A percentile compares a stretch with the other conserved stretches of the same genome.
Conservation (phyloP, 2,888 invertebrate species). For the Ichneumoninae sp. region DNA sequence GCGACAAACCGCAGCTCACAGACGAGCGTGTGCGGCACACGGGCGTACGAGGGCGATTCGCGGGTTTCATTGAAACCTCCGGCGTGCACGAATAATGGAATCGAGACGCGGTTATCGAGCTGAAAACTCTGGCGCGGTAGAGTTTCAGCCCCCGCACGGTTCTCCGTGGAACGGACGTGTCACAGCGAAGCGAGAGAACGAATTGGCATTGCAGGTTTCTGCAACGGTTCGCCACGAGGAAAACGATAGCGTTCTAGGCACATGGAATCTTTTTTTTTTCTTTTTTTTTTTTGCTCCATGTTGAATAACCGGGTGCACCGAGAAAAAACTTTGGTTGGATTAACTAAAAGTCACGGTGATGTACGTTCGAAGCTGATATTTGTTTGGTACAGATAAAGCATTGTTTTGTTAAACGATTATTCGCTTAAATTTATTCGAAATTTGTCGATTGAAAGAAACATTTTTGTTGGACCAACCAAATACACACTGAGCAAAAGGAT, state of each 20-base stretch:
- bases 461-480: too few relatives aligned
- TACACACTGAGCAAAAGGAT: too few relatives aligned
- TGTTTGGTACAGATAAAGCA: too few relatives aligned
- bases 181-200: constrained; percentile 12
- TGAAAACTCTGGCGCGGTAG: constrained; percentile 44
- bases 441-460: too few relatives aligned
- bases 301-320: too few relatives aligned
- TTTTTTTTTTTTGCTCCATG: not conserved
- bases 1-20: not conserved
- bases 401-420: too few relatives aligned
- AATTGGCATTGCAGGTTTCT: not conserved
- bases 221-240: constrained; percentile 1
- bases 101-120: constrained; percentile 34
- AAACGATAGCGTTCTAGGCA: not conserved
- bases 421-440: too few relatives aligned
- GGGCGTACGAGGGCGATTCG: constrained; percentile 16
- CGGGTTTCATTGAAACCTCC: constrained; percentile 59
- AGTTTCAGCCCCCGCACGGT: constrained; percentile 27
- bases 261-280: not conserved
- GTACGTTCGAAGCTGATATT: too few relatives aligned
- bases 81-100: constrained; percentile 59
- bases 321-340: too few relatives aligned
- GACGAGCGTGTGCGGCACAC: not conserved
- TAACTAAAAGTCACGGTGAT: too few relatives aligned
- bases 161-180: constrained; percentile 2